These are phyloP conservation scores for Gymnothorax javanicus DNA, from an alignment of 2,797 vertebrate genomes.

Conservation along the genomic window DNA sequence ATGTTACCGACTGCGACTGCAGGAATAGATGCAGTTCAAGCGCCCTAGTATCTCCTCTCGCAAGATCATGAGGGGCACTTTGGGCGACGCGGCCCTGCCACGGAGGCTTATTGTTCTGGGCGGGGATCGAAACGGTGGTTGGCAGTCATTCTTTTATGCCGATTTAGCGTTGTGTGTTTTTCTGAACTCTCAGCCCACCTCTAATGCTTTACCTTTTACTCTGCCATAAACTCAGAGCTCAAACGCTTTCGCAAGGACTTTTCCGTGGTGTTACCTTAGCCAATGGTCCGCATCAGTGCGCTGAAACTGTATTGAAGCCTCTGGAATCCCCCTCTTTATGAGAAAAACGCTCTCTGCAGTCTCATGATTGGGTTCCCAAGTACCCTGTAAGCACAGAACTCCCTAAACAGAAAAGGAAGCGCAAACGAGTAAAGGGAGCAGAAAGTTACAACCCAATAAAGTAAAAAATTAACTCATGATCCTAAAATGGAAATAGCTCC, in stretches of 20 bases:
- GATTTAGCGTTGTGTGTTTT: constrained; percentile 61
- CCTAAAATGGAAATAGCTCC: no score
- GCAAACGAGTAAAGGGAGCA: neutral
- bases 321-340: constrained; percentile 29
- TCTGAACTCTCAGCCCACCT: constrained; percentile 63
- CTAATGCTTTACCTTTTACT: constrained; percentile 67
- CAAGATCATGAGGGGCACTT: constrained; percentile 32
- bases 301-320: constrained; percentile 29
- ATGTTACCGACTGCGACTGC: constrained; percentile 24
- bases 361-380: neutral
- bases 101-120: constrained; percentile 54
- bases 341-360: constrained; percentile 20
- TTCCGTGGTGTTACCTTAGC: constrained; percentile 33
- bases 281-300: constrained; percentile 37
- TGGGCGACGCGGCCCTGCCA: constrained; percentile 24
- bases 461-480: no score
- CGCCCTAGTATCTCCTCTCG: constrained; percentile 17
- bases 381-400: neutral
- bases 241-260: constrained; percentile 38
- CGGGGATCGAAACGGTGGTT: constrained; percentile 55
- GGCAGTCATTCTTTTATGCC: constrained; percentile 35
- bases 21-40: constrained; percentile 29
- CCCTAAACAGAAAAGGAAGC: neutral
- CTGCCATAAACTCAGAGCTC: constrained; percentile 31
- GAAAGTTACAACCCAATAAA: neutral